Evolutionary conservation across 2,797 vertebrate species (phyloP).

Genomic region (Lithobates pipiens): DNA sequence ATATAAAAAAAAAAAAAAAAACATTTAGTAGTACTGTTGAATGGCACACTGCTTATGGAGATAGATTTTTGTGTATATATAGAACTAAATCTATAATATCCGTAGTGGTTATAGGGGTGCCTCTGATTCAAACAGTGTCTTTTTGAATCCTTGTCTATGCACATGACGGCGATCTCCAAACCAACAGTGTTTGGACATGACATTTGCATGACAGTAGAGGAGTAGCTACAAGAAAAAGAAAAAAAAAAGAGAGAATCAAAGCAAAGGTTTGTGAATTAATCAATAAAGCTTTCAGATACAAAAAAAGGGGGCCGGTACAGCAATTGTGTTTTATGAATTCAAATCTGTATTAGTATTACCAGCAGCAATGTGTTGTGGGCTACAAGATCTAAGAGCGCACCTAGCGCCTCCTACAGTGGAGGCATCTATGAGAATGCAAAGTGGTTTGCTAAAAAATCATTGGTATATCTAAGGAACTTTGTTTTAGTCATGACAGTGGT

Average conservation of each 20-base stretch:
- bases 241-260: neutral
- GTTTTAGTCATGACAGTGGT: too few relatives aligned
- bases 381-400: neutral
- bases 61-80: conserved; percentile 79
- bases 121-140: conserved; percentile 63
- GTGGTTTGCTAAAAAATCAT: too few relatives aligned
- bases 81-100: conserved; percentile 71
- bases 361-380: conserved; percentile 19
- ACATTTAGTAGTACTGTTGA: conserved; percentile 79
- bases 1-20: conserved; percentile 60
- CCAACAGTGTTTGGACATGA: conserved; percentile 37
- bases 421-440: too few relatives aligned
- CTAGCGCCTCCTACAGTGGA: neutral
- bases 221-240: neutral
- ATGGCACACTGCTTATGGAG: conserved; percentile 79
- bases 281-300: conserved; percentile 55
- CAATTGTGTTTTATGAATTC: conserved; percentile 18
- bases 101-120: conserved; percentile 77
- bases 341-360: neutral
- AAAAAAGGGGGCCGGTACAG: conserved; percentile 22
- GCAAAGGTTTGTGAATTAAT: conserved; percentile 44
- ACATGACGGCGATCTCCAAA: conserved; percentile 35
- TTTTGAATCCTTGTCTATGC: conserved; percentile 52
- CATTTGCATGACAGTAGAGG: conserved; percentile 49
- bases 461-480: too few relatives aligned